Evolutionary conservation across 2,888 invertebrate genomes (phyloP).

Genomic region (Cataglyphis altisquamis): DNA sequence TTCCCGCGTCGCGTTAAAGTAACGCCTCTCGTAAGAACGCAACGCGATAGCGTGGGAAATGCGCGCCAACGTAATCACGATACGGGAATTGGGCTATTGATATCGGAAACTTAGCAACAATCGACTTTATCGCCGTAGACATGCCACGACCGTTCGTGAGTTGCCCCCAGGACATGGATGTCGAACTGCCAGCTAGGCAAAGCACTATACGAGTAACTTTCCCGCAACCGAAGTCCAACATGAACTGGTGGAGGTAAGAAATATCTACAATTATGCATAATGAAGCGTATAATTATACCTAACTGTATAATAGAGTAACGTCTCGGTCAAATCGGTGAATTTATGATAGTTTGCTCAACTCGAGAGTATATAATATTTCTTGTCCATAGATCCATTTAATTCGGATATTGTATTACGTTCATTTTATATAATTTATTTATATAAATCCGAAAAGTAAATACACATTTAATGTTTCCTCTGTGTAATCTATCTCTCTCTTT

Average conservation of each 20-base stretch:
- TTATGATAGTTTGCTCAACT: not conserved
- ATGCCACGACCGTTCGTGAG: slow-evolving; percentile 88
- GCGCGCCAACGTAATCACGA: slow-evolving; percentile 32
- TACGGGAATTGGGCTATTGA: slow-evolving; percentile 29
- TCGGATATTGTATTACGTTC: not conserved
- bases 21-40: slow-evolving; percentile 23
- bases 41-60: slow-evolving; percentile 40
- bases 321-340: not conserved
- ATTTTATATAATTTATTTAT: too few species aligned
- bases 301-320: not conserved
- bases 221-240: slow-evolving; percentile 89
- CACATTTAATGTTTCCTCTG: too few species aligned
- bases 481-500: not conserved
- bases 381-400: not conserved
- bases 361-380: not conserved
- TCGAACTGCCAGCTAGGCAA: slow-evolving; percentile 87
- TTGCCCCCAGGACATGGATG: slow-evolving; percentile 89
- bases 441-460: too few species aligned
- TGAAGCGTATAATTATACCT: too few species aligned
- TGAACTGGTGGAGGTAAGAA: slow-evolving; percentile 89
- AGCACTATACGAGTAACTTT: slow-evolving; percentile 87
- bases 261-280: not conserved
- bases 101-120: slow-evolving; percentile 69
- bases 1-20: not conserved
- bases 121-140: slow-evolving; percentile 79